Percentiles rank a stretch among this genome's conserved stretches.
Conservation (phyloP, 2,113 vertebrate genomes). For the Anarrhichthys ocellatus region DNA sequence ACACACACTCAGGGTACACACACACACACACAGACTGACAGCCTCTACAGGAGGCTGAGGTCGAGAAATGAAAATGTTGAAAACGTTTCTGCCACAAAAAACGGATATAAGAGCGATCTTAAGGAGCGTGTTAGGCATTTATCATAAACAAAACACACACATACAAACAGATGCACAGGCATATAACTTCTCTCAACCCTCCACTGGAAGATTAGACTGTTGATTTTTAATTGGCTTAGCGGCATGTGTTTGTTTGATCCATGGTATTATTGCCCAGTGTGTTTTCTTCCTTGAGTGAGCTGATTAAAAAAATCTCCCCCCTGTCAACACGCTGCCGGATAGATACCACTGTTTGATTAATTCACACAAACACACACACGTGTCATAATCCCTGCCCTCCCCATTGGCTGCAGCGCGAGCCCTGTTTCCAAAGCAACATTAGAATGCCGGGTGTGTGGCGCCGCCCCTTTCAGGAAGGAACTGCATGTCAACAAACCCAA, state of each 20-base stretch:
- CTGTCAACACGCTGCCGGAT: constrained; percentile 52
- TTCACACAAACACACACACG: constrained; percentile 51
- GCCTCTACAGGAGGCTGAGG: not conserved
- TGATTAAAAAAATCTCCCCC: constrained; percentile 69
- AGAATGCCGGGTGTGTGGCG: constrained; percentile 63
- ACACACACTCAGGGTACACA: not conserved
- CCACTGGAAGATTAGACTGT: constrained; percentile 50
- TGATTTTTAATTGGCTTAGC: constrained; percentile 69
- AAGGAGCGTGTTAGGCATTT: not conserved
- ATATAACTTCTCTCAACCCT: constrained; percentile 14
- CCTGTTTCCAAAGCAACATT: constrained; percentile 82
- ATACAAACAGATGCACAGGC: not conserved
- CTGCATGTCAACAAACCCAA: constrained; percentile 75
- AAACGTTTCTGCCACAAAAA: constrained; percentile 3
- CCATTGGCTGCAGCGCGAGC: constrained; percentile 67
- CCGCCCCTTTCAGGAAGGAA: constrained; percentile 77
- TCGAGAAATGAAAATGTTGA: constrained; percentile 29
- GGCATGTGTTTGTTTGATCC: constrained; percentile 61
- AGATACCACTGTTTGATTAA: constrained; percentile 70
- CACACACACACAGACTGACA: not conserved
- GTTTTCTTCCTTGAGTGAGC: constrained; percentile 70
- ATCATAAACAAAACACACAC: constrained; percentile 15
- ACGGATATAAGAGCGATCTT: not conserved
- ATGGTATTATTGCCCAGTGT: constrained; percentile 47
- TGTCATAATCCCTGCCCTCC: constrained; percentile 66